Conservation (phyloP, 2,888 invertebrate genomes). For the Nemotelus nigrinus region DNA sequence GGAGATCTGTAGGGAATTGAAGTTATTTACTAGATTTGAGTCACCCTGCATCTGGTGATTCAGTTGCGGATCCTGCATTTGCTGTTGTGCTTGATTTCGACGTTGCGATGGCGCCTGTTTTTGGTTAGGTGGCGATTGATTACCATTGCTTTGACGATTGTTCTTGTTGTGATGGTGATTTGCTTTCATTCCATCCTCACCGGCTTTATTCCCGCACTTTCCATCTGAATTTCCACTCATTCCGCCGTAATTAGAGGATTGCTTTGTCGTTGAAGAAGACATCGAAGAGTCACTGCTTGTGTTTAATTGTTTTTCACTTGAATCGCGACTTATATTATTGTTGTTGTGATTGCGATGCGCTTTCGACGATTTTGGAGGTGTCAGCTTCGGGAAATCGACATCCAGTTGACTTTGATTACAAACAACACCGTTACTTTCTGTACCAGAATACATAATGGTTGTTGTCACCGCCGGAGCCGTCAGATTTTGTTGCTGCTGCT, state of each 20-base stretch:
- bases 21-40: slow-evolving; percentile 19
- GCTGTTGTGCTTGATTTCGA: slow-evolving; percentile 37
- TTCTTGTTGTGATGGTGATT: slow-evolving; percentile 42
- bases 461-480: not conserved
- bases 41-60: slow-evolving; percentile 47
- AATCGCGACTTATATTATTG: slow-evolving; percentile 48
- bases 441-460: slow-evolving; percentile 44
- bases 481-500: slow-evolving; percentile 55
- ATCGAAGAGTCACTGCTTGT: slow-evolving; percentile 43
- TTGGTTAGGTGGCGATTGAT: slow-evolving; percentile 32
- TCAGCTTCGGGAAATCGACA: slow-evolving; percentile 64
- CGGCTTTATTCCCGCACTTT: slow-evolving; percentile 2
- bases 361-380: slow-evolving; percentile 64
- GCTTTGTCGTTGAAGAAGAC: slow-evolving; percentile 25
- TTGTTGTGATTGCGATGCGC: slow-evolving; percentile 55
- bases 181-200: slow-evolving; percentile 3
- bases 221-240: slow-evolving; percentile 7
- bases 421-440: slow-evolving; percentile 54
- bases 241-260: not conserved
- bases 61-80: slow-evolving; percentile 50
- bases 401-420: slow-evolving; percentile 59
- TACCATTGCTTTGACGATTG: slow-evolving; percentile 14
- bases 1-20: slow-evolving; percentile 33
- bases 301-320: slow-evolving; percentile 42
- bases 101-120: slow-evolving; percentile 31